These are phyloP conservation scores for Drosophila siamana DNA, from an alignment of 2,888 invertebrate genomes.

Conservation along the genomic window DNA sequence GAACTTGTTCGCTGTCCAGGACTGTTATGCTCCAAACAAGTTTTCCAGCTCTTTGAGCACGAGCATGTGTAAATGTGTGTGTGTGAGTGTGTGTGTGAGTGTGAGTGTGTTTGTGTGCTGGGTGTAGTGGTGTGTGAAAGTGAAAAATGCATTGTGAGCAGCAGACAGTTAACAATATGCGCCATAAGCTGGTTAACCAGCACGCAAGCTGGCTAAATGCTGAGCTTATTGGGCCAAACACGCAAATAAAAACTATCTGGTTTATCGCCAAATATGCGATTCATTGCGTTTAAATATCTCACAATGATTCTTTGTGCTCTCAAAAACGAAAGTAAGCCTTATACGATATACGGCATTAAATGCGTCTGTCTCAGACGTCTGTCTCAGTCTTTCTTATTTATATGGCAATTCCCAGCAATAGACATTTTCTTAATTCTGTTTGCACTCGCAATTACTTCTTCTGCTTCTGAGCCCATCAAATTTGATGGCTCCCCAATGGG, in stretches of 20 bases:
- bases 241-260: constrained; percentile 2
- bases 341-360: background rate
- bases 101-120: constrained; percentile 17
- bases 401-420: constrained; percentile 37
- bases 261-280: background rate
- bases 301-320: too few relatives aligned
- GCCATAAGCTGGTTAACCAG: constrained; percentile 26
- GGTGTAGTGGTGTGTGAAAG: constrained; percentile 54
- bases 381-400: constrained; percentile 12
- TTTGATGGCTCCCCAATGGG: constrained; percentile 50
- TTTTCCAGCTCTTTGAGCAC: constrained; percentile 36
- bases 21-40: constrained; percentile 47
- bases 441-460: constrained; percentile 53
- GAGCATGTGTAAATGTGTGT: background rate
- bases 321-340: too few relatives aligned
- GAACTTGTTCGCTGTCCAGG: constrained; percentile 52
- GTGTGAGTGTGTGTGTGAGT: too few relatives aligned
- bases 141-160: constrained; percentile 58
- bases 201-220: constrained; percentile 44
- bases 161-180: constrained; percentile 42
- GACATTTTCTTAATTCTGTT: constrained; percentile 54
- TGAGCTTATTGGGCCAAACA: constrained; percentile 44
- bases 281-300: background rate
- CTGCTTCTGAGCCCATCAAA: constrained; percentile 49
- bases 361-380: background rate